Base-by-base conservation (phyloP, 2,113 vertebrate genomes). In the Myotis brandtii region DNA sequence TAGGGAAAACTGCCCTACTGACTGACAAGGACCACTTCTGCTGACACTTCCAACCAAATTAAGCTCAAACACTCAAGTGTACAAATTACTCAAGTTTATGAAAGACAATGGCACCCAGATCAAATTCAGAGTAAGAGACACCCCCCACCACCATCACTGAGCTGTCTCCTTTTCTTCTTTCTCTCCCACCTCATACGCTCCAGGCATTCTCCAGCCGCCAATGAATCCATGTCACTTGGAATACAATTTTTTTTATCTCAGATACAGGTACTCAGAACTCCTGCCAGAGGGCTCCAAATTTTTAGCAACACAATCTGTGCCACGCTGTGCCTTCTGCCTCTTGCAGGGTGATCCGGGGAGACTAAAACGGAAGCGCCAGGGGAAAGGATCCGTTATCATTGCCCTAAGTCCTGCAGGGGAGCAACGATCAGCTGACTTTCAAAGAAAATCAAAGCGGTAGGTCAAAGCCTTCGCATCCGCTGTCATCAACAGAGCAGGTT, bases 251-350 rank as follows among this genome's bases (percentile, higher is more conserved):
- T 85, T 62, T 93, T 87, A 7, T 52, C 70, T 89, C 80, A 86
- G 69, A 62, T 9, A n/a, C 0, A 94, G 62, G 43, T 83, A 32
- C 37, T 25, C 1, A 13, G n/a, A 87, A 77, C 43, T 64, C 70
- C 40, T 69, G 82, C 62, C 67, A 91, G 27, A 95, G 73, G 54
- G 21, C 91, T 96, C 91, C 73, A 21, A 85, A 92, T 81, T 91
- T 83, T 91, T 86, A 92, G 92, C 79, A 79, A 67, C 85, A 88
- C 70, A 67, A 66, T 84, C 89, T 82, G 66, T 46, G 72, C 46
- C 89, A 56, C 7, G 52, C 86, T 56, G 59, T 9, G 59, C 80
- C 88, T 93, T 81, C 88, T 88, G 93, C 92, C 77, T 89, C 90
- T 95, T 62, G 54, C 84, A 34, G 32, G 66, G 34, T 82, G 77